phyloP scores from a whole-genome alignment of 2,113 vertebrate species.

The Epinephelus lanceolatus region DNA sequence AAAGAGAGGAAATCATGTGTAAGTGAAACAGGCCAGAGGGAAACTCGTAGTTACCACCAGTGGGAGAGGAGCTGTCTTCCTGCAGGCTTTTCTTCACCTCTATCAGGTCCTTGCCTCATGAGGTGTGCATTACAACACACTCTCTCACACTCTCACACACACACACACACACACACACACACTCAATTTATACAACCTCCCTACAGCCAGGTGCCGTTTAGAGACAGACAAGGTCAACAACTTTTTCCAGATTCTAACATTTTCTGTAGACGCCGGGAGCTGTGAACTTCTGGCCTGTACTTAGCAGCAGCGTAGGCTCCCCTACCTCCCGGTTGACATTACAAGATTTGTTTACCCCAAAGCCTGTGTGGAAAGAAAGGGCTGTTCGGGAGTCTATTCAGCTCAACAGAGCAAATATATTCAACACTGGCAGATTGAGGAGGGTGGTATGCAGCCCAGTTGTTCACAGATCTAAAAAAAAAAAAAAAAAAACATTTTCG shows the following conservation, averaged over 20 bases:
- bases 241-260: constrained; percentile 44
- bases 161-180: not conserved
- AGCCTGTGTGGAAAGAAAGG: constrained; percentile 12
- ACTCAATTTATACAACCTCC: constrained; percentile 35
- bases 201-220: constrained; percentile 46
- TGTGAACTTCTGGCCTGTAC: constrained; percentile 36
- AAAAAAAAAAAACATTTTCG: no score
- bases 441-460: not conserved
- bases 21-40: constrained; percentile 38
- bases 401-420: constrained; percentile 37
- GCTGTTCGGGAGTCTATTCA: constrained; percentile 4
- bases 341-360: constrained; percentile 39
- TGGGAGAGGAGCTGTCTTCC: constrained; percentile 42
- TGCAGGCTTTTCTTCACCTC: constrained; percentile 61
- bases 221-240: constrained; percentile 67
- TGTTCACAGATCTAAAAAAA: constrained; percentile 8
- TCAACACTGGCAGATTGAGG: constrained; percentile 6
- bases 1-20: constrained; percentile 2
- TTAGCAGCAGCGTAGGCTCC: constrained; percentile 28
- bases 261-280: constrained; percentile 34
- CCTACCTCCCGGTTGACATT: constrained; percentile 24
- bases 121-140: constrained; percentile 46
- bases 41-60: constrained; percentile 14
- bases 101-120: constrained; percentile 45
- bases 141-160: no score